Percentiles rank a stretch among this genome's conserved stretches.
Conservation (phyloP, 92 coral and sea anemone species). For the Siderastrea radians region DNA sequence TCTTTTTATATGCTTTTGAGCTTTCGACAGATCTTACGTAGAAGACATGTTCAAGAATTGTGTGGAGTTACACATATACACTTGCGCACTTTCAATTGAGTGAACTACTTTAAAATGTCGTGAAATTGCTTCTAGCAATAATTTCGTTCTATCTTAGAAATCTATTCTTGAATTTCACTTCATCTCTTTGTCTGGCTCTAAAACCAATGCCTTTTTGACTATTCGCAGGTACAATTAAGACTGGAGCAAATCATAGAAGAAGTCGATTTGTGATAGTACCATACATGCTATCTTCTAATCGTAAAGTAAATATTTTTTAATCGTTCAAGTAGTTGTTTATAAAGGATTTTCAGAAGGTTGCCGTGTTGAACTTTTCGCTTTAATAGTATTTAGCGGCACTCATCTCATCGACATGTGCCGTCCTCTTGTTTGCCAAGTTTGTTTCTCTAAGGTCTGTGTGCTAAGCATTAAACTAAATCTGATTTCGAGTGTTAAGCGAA, state of each 20-base stretch:
- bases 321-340: no score
- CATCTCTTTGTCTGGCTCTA: background rate
- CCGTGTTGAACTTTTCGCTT: background rate
- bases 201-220: background rate
- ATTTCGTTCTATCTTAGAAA: background rate
- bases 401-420: background rate
- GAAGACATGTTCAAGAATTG: no score
- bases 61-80: no score
- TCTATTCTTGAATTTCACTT: background rate
- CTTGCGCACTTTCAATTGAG: no score
- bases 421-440: background rate
- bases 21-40: no score
- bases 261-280: no score
- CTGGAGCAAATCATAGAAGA: no score
- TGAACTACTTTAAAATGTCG: background rate
- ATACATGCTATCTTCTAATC: no score
- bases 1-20: no score
- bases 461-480: background rate
- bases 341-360: no score
- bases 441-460: conserved; percentile 10
- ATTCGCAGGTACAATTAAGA: no score
- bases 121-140: background rate
- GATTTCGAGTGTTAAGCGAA: conserved; percentile 13
- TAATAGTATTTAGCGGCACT: background rate
- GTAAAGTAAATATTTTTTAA: no score